Evolutionary conservation across 2,888 invertebrate genomes (phyloP), one percentile per base, ranked within the genome.

Genomic region (Drosophila mulleri): DNA sequence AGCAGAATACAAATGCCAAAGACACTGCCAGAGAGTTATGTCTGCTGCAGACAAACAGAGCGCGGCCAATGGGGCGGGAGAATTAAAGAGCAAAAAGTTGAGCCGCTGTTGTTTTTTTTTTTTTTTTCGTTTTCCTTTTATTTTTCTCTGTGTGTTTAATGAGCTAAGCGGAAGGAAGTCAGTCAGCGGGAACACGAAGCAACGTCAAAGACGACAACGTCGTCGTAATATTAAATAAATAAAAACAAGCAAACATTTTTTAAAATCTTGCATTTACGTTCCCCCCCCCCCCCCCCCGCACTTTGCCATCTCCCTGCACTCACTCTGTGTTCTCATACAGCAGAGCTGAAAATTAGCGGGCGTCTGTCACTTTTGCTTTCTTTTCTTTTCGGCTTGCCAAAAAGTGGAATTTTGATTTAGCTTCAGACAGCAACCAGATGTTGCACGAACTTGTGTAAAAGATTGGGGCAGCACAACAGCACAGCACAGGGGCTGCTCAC

Each of bases 151-250:
- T 82, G 76, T 90, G 88, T 90, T 90, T 90, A 91, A 90, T 90
- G 90, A 90, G 90, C 88, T 90, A 90, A 90, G 82, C 90, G 90
- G 90, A 90, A 91, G 91, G 89, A 90, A 91, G 88, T 86, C 91
- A 88, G 79, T 74, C 87, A 70, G 78, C 69, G 64, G 54, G 60
- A 48, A 75, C 59, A 60, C 39, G 56, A 69, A 69, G 29, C 62
- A 67, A 76, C 78, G 83, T 72, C 81, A 73, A 80, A 83, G 83
- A 75, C 71, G 70, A 62, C 71, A 67, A 59, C 72, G 75, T n/a
- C 29, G 29, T 67, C 62, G 82, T 84, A 73, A 84, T 82, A 88
- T 75, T 80, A 88, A 88, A 82, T 75, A 84, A 89, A 84, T 82
- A 89, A 82, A 72, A 87, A 71, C 45, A 77, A 64, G 72, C 69